Base-by-base conservation (phyloP, 2,113 vertebrate genomes). In the Colistium nudipinnis region DNA sequence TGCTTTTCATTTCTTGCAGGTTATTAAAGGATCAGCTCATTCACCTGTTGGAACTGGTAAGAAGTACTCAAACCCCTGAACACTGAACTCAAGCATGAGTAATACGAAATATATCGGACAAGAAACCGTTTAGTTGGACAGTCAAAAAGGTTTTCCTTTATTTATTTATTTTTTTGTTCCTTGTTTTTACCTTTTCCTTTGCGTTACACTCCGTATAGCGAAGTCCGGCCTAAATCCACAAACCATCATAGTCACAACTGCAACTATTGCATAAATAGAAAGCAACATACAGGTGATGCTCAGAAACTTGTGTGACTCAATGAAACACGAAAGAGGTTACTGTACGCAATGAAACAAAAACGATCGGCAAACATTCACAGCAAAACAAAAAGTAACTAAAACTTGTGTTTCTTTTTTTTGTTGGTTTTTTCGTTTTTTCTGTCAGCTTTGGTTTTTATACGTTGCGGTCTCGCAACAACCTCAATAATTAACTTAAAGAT, bases 221-320 rank as follows among this genome's bases (percentile, higher is more conserved):
- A 86, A 81, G 65, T 88, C 86, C 89, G 81, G 88, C 79, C 84
- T 81, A 88, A 86, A 84, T 88, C 82, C 85, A 89, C 83, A 88
- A 86, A 89, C 84, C 84, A 83, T 87, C 76, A 80, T 88, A 81
- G 84, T 88, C 77, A 89, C 75, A 85, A 78, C 74, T 84, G 76
- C 76, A 89, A 85, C 79, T 89, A 89, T 87, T 89, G 87, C 86
- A 91, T 92, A 89, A 91, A 91, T 90, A 92, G 81, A 89, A 92
- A 91, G 87, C 89, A 89, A 89, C 88, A 83, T 86, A 87, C 71
- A 88, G 79, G 74, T 86, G 78, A 83, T 75, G 80, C 72, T 83
- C 73, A 64, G n/a, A 80, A 83, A 81, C 33, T 35, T 69, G 77
- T 71, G 45, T 78, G 80, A 86, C 74, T 77, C 17, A 51, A 87